Evolutionary conservation across 2,113 vertebrate species (phyloP).

Genomic region (Tachycineta bicolor): DNA sequence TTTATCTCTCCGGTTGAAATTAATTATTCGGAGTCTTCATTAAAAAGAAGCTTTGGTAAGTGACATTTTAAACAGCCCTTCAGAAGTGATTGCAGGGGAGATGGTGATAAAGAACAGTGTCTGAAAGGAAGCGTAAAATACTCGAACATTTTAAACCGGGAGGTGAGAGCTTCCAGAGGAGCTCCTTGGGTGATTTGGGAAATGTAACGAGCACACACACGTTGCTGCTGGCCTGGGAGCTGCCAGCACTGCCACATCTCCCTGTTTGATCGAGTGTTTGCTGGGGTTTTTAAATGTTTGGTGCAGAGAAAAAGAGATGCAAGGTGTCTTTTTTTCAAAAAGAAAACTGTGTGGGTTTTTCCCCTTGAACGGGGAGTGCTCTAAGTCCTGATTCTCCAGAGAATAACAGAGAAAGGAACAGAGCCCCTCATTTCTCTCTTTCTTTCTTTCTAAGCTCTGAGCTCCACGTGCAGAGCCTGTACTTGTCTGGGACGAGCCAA

Average conservation of each 20-base stretch:
- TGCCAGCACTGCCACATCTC: neutral
- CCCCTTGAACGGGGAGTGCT: neutral
- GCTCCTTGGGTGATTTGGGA: neutral
- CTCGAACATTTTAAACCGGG: neutral
- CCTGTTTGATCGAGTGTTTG: neutral
- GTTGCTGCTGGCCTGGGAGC: neutral
- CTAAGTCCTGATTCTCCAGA: neutral
- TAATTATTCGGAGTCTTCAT: constrained; percentile 58
- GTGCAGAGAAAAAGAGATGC: neutral
- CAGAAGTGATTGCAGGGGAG: constrained; percentile 18
- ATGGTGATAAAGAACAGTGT: constrained; percentile 22
- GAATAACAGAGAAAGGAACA: neutral
- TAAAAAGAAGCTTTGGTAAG: constrained; percentile 63
- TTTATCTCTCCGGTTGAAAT: constrained; percentile 60
- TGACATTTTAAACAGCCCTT: constrained; percentile 44
- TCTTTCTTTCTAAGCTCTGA: neutral
- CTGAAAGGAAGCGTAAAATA: neutral
- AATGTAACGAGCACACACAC: accelerated
- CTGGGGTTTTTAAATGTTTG: accelerated
- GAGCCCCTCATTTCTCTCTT: neutral
- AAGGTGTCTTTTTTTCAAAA: neutral
- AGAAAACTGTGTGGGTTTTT: neutral
- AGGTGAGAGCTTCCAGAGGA: neutral
- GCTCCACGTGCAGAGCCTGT: neutral
- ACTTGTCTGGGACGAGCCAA: neutral